Evolutionary conservation across 2,113 vertebrate genomes (phyloP).

Genomic region (Ceuthmochares aereus): DNA sequence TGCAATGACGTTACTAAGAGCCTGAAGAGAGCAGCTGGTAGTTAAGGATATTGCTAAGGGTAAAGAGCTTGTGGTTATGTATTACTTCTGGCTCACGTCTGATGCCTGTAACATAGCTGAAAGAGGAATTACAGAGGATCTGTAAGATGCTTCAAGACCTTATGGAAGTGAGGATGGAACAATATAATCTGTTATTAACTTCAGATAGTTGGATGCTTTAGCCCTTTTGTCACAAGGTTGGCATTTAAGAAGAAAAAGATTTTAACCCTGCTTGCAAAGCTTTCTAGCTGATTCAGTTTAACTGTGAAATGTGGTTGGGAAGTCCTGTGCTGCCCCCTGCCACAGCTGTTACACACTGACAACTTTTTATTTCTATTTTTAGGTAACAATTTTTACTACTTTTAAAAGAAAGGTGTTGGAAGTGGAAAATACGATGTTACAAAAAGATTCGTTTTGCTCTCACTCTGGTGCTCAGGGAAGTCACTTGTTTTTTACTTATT

Average conservation of each 20-base stretch:
- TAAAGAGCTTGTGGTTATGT: neutral
- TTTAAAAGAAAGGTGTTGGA: neutral
- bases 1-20: neutral
- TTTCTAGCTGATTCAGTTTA: neutral
- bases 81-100: neutral
- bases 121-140: neutral
- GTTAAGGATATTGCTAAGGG: neutral
- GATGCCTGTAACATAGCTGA: neutral
- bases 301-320: neutral
- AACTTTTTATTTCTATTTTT: neutral
- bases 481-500: neutral
- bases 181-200: neutral
- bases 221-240: neutral
- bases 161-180: neutral
- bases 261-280: neutral
- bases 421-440: neutral
- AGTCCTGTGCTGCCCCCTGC: neutral
- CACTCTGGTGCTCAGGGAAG: neutral
- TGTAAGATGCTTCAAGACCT: neutral
- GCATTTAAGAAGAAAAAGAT: neutral
- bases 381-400: neutral
- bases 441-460: neutral
- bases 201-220: neutral
- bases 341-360: neutral
- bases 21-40: neutral